phyloP scores from a whole-genome alignment of 2,113 vertebrate genomes.

The Hymenochirus boettgeri region DNA sequence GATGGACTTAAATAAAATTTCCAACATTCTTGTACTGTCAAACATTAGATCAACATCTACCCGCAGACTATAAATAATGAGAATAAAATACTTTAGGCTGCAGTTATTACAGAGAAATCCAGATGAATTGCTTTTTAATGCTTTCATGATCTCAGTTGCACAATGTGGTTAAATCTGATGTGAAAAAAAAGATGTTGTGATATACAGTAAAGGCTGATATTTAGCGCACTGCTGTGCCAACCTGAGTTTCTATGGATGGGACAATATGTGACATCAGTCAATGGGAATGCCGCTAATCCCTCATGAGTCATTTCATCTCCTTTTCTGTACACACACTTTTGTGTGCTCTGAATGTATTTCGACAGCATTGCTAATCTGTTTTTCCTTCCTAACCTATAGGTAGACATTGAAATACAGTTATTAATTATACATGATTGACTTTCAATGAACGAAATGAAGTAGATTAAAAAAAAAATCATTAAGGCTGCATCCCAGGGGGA shows the following conservation, averaged over 20 bases:
- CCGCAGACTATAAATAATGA: too few relatives aligned
- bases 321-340: conserved; percentile 19
- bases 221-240: conserved; percentile 2
- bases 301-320: conserved; percentile 13
- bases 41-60: too few relatives aligned
- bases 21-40: too few relatives aligned
- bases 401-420: conserved; percentile 51
- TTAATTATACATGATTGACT: conserved; percentile 59
- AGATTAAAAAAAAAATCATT: conserved; percentile 60
- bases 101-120: too few relatives aligned
- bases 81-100: too few relatives aligned
- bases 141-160: too few relatives aligned
- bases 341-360: conserved; percentile 35
- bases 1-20: too few relatives aligned
- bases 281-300: background rate
- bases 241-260: background rate
- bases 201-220: background rate
- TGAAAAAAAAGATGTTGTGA: background rate
- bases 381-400: conserved; percentile 47
- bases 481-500: conserved; percentile 46
- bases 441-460: conserved; percentile 53
- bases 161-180: background rate
- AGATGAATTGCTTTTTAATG: too few relatives aligned
- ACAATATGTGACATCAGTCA: conserved; percentile 19
- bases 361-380: conserved; percentile 39